Conservation (phyloP, 1,140 invertebrate genomes). For the Calephelis nemesis region DNA sequence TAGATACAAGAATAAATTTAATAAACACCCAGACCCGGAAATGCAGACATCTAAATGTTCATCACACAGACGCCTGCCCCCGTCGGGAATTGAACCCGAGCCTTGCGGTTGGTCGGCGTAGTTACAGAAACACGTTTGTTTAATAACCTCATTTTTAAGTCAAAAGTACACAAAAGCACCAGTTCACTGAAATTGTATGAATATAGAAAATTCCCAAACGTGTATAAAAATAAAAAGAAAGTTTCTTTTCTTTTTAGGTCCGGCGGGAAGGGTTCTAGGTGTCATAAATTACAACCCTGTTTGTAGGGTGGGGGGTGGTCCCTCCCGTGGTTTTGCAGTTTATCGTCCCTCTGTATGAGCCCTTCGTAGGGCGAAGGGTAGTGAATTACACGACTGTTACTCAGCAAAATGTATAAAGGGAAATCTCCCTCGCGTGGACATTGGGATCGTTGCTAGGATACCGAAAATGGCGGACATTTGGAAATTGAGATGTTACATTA, state of each 20-base stretch:
- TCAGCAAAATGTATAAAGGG: slow-evolving; percentile 21
- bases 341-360: slow-evolving; percentile 27
- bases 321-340: slow-evolving; percentile 30
- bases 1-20: too few relatives aligned
- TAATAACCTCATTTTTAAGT: background rate
- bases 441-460: slow-evolving; percentile 27
- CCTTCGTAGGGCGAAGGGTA: slow-evolving; percentile 27
- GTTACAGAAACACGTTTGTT: too few relatives aligned
- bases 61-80: too few relatives aligned
- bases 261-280: slow-evolving; percentile 32
- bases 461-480: slow-evolving; percentile 23
- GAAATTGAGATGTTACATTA: slow-evolving; percentile 8
- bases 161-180: too few relatives aligned
- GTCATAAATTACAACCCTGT: slow-evolving; percentile 31
- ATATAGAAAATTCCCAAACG: background rate
- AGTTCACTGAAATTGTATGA: too few relatives aligned
- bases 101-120: too few relatives aligned
- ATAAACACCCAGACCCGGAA: too few relatives aligned
- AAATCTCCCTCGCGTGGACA: slow-evolving; percentile 28
- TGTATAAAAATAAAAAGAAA: slow-evolving; percentile 6
- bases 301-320: slow-evolving; percentile 28
- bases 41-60: too few relatives aligned
- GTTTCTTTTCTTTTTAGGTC: background rate
- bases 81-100: too few relatives aligned
- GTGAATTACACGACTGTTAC: slow-evolving; percentile 28